Base-by-base conservation (phyloP, 2,797 vertebrate genomes). In the Amazona finschi region DNA sequence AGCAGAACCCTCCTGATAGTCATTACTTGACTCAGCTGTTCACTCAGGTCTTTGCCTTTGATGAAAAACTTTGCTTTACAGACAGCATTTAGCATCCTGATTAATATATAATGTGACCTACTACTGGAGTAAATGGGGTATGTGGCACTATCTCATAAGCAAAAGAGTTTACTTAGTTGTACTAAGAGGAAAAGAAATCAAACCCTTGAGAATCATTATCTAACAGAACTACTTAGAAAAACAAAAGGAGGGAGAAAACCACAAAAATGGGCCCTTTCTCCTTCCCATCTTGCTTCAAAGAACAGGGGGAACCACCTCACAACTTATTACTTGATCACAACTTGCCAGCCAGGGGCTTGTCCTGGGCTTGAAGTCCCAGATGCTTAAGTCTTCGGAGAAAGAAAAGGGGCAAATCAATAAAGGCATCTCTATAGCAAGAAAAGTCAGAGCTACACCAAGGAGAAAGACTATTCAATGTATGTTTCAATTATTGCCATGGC, bases 1-100 rank as follows among this genome's bases (percentile, higher is more conserved):
- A 87, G 91, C 85, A 90, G 91, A 88, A 77, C 66, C 81, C 67
- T 95, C 89, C 92, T 91, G 96, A 96, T 94, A 92, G 80, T 89
- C 93, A 97, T 96, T 97, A 96, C 93, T 84, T 79, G 88, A 81
- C 93, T 96, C 87, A 62, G 75, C 81, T 96, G 78, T 76, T 92
- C 79, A 5, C 85, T 94, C 86, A 41, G 87, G 71, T 73, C 90
- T 67, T 91, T 94, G 27, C 31, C 83, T 95, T 93, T 91, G 90
- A 94, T 87, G 89, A 64, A 76, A 95, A 85, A 88, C 87, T 72
- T 87, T 22, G 80, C 55, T 91, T 94, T 89, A 66, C 60, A 83
- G 73, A 27, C 44, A 38, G 43, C n/a, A 64, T 89, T 96, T 85
- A 43, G 57, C 92, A 94, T 94, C 80, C 76, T 79, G 87, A 95